Evolutionary conservation across 2,888 invertebrate genomes (phyloP).

Genomic region (Tuberolachnus salignus): DNA sequence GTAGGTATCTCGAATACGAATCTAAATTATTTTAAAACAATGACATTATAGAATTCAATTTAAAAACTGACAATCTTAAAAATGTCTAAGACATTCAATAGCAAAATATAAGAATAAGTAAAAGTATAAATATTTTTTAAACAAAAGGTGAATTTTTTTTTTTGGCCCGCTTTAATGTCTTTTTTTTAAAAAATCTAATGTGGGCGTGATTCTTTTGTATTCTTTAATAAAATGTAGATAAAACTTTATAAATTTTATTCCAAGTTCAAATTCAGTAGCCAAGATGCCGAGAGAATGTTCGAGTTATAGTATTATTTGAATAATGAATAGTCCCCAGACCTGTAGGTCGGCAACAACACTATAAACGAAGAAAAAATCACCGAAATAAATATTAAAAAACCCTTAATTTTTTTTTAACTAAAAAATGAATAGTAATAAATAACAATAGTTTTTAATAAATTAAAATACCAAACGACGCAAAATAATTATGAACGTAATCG

Average conservation of each 20-base stretch:
- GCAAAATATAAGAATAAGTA: not conserved
- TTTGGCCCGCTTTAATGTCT: not conserved
- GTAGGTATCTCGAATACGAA: not conserved
- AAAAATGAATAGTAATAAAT: too few relatives aligned
- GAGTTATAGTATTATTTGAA: conserved; percentile 2
- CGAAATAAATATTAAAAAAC: too few relatives aligned
- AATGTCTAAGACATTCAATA: not conserved
- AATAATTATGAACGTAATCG: too few relatives aligned
- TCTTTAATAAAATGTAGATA: not conserved
- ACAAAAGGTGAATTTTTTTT: not conserved
- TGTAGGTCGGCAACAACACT: not conserved
- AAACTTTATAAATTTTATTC: not conserved
- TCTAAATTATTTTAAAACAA: not conserved
- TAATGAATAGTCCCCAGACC: not conserved
- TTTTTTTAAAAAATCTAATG: not conserved
- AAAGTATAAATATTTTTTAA: too few relatives aligned
- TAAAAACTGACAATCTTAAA: not conserved
- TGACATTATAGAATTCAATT: not conserved
- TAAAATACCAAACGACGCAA: too few relatives aligned
- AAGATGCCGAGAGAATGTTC: not conserved
- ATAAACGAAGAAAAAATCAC: not conserved
- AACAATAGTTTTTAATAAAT: too few relatives aligned
- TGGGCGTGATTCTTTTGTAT: not conserved
- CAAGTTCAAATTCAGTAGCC: not conserved
- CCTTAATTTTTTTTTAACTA: too few relatives aligned